phyloP scores from a whole-genome alignment of 2,797 vertebrate species.

The Amniataba percoides region DNA sequence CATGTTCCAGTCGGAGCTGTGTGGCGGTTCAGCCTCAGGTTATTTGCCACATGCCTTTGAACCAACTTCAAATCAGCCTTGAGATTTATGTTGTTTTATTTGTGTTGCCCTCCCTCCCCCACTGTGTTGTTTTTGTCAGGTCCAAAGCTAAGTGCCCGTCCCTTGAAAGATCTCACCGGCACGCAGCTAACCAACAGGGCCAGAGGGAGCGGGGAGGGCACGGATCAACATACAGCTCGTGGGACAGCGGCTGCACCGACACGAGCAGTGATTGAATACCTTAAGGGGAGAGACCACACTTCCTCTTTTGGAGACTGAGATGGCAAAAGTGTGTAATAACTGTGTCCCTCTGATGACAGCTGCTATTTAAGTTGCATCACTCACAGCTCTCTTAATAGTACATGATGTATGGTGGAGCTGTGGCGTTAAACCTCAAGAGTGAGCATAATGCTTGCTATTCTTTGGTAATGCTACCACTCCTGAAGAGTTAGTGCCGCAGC shows the following conservation, averaged over 20 bases:
- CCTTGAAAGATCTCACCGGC: constrained; percentile 29
- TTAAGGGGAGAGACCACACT: constrained; percentile 15
- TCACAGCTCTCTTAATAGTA: constrained; percentile 33
- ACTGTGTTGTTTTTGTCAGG: constrained; percentile 42
- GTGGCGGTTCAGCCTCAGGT: constrained; percentile 34
- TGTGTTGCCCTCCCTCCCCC: constrained; percentile 32
- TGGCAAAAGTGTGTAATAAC: constrained; percentile 46
- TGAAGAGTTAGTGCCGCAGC: neutral
- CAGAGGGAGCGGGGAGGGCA: constrained; percentile 5
- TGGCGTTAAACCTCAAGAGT: constrained; percentile 25
- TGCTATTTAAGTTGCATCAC: constrained; percentile 39
- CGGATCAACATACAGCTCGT: neutral
- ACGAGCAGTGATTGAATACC: constrained; percentile 29
- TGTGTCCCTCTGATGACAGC: constrained; percentile 35
- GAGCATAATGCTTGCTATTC: constrained; percentile 23
- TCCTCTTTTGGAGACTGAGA: constrained; percentile 46
- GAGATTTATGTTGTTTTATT: constrained; percentile 39
- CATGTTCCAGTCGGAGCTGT: constrained; percentile 10
- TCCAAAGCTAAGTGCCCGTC: constrained; percentile 21
- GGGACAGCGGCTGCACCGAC: neutral
- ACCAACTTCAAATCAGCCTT: constrained; percentile 44
- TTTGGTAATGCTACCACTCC: constrained; percentile 12
- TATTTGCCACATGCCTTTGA: constrained; percentile 48
- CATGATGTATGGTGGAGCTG: constrained; percentile 21
- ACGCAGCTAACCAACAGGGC: constrained; percentile 2